Evolutionary conservation across 1,140 invertebrate genomes (phyloP).

Genomic region (Varroa destructor): DNA sequence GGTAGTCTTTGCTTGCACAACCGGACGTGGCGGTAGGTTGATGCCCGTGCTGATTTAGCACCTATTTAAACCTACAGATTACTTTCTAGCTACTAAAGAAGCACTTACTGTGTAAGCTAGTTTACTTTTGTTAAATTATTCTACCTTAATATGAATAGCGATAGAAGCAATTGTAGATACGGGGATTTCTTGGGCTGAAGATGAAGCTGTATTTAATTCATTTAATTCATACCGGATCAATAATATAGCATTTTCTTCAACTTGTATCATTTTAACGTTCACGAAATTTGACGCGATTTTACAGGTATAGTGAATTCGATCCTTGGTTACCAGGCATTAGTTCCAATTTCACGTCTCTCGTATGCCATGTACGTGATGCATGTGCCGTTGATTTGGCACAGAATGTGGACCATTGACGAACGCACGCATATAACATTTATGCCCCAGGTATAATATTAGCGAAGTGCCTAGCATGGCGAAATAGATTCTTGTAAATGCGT

Average conservation of each 20-base stretch:
- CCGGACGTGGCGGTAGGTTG: conserved; percentile 29
- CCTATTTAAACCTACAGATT: no score
- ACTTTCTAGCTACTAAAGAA: no score
- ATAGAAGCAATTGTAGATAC: no score
- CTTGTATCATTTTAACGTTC: not conserved
- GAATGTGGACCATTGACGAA: conserved; percentile 25
- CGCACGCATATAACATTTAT: conserved; percentile 26
- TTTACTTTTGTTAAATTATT: no score
- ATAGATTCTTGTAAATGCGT: no score
- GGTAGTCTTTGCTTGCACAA: conserved; percentile 27
- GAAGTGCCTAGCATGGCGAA: no score
- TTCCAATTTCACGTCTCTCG: conserved; percentile 9
- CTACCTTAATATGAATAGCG: no score
- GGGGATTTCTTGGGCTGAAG: no score
- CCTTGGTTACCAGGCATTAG: not conserved
- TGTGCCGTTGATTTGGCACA: conserved; percentile 18
- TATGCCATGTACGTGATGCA: conserved; percentile 26
- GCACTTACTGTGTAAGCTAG: no score
- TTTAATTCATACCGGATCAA: no score
- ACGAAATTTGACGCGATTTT: not conserved
- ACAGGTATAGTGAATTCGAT: conserved; percentile 12
- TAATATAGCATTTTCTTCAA: not conserved
- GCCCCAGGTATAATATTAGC: not conserved
- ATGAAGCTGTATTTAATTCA: no score
- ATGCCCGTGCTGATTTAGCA: not conserved